phyloP scores from a whole-genome alignment of 2,113 vertebrate species.

The Calcarius ornatus region DNA sequence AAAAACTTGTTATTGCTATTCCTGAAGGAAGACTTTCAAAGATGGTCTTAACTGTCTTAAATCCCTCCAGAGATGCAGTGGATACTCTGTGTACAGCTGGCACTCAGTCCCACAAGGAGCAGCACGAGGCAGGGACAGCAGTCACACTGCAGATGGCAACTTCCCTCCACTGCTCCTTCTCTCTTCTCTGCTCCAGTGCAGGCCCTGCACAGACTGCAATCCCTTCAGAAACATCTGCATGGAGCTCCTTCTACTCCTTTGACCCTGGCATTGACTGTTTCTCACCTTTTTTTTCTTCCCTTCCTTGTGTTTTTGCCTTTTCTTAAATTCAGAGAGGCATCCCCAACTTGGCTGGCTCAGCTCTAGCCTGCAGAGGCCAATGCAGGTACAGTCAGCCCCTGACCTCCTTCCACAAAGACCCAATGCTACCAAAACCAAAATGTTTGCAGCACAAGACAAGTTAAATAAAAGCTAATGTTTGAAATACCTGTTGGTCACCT shows the following conservation, averaged over 20 bases:
- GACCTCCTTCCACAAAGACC: not conserved
- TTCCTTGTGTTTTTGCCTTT: not conserved
- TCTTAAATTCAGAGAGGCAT: not conserved
- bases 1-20: not conserved
- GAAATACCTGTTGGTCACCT: conserved; percentile 64
- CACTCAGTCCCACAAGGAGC: not conserved
- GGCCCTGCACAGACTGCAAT: not conserved
- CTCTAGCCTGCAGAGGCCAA: not conserved
- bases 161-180: not conserved
- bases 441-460: not conserved
- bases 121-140: not conserved
- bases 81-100: not conserved
- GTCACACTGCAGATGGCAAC: not conserved
- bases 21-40: not conserved
- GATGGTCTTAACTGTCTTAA: not conserved
- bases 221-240: not conserved
- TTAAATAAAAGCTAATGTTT: not conserved
- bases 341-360: not conserved
- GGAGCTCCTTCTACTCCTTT: not conserved
- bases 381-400: not conserved
- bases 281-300: not conserved
- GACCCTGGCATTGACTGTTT: not conserved
- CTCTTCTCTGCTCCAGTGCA: not conserved
- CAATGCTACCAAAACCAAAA: not conserved
- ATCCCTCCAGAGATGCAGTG: not conserved